A percentile compares a stretch with the other conserved stretches of the same genome.
These are phyloP conservation scores for Brachionus rubens DNA, from an alignment of 1,140 invertebrate species.

Conservation along the genomic window DNA sequence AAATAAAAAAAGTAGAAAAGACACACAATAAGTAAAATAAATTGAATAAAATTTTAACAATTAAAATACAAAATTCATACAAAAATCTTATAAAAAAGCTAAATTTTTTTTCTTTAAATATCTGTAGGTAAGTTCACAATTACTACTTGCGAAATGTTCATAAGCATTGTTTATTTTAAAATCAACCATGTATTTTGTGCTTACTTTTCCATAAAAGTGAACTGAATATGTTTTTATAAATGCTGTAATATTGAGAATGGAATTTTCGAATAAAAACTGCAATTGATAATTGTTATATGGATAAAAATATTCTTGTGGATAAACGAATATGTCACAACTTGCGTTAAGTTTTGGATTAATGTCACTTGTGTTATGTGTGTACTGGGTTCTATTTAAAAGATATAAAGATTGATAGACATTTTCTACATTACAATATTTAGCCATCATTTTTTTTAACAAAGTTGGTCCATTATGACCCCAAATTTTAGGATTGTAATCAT, in stretches of 20 bases:
- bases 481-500: neutral
- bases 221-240: neutral
- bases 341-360: neutral
- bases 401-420: neutral
- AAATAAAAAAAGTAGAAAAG: too few relatives aligned
- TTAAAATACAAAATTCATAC: too few relatives aligned
- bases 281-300: neutral
- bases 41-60: too few relatives aligned
- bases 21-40: too few relatives aligned
- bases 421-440: neutral
- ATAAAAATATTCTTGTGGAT: neutral
- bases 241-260: neutral
- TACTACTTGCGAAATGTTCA: neutral
- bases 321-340: neutral
- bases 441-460: neutral
- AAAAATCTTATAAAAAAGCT: too few relatives aligned
- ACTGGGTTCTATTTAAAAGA: neutral
- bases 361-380: neutral
- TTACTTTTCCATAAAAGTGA: neutral
- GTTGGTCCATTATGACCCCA: neutral
- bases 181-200: neutral
- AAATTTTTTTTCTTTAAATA: neutral
- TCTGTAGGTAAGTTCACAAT: neutral
- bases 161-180: neutral
- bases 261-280: neutral